Conservation (phyloP, 2,797 vertebrate species). For the Coreius guichenoti region DNA sequence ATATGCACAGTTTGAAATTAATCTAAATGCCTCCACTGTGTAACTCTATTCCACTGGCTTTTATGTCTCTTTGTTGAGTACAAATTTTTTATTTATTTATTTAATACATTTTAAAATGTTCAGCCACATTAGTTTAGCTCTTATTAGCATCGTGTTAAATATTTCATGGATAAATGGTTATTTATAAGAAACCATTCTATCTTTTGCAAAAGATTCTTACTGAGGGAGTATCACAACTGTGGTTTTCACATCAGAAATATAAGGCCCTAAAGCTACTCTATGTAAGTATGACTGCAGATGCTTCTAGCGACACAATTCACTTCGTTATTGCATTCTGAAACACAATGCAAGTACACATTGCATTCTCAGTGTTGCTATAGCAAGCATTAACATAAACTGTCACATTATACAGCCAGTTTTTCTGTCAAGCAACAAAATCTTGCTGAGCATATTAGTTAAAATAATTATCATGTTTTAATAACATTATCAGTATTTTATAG, state of each 20-base stretch:
- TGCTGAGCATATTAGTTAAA: no score
- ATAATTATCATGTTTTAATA: no score
- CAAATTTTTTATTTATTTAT: background rate
- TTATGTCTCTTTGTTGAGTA: background rate
- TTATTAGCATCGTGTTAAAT: background rate
- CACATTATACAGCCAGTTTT: background rate
- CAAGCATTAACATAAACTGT: background rate
- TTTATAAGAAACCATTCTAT: background rate
- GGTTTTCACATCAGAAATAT: background rate
- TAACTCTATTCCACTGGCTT: background rate
- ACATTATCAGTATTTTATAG: no score
- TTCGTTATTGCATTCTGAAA: background rate
- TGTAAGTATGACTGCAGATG: background rate
- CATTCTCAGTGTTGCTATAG: background rate
- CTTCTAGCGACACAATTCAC: background rate
- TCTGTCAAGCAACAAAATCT: background rate
- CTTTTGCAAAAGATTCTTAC: background rate
- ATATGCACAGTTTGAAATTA: background rate
- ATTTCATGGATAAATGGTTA: background rate
- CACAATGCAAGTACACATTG: background rate
- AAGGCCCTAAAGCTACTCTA: background rate
- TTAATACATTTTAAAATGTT: background rate
- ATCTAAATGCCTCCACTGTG: background rate
- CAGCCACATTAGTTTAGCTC: background rate
- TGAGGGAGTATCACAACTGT: background rate